A percentile compares a stretch with the other conserved stretches of the same genome.
phyloP scores from a whole-genome alignment of 2,113 vertebrate genomes.

The Panthera uncia region DNA sequence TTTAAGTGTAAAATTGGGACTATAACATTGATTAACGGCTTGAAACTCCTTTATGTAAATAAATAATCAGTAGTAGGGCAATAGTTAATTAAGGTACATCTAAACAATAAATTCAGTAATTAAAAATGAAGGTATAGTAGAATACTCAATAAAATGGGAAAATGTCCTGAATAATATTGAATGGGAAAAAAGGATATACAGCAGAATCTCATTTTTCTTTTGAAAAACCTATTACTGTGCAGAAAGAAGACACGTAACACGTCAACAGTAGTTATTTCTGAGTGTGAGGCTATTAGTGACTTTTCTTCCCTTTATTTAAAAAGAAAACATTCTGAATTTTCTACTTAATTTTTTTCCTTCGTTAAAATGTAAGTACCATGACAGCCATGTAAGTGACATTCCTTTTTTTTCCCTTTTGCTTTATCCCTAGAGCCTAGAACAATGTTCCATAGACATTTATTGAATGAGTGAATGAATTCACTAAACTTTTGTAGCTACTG shows the following conservation, averaged over 20 bases:
- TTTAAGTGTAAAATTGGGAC: neutral
- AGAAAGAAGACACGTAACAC: neutral
- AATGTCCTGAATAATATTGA: neutral
- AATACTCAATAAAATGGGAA: neutral
- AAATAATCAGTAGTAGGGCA: neutral
- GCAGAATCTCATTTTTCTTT: neutral
- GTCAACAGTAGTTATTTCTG: neutral
- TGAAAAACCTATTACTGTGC: neutral
- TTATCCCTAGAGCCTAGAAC: neutral
- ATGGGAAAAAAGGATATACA: neutral
- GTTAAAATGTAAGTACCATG: neutral
- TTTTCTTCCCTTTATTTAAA: neutral
- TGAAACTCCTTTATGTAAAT: neutral
- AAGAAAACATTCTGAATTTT: neutral
- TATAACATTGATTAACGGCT: neutral
- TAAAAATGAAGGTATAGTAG: neutral
- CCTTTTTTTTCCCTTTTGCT: neutral
- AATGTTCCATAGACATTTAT: neutral
- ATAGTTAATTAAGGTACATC: neutral
- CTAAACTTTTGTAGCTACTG: neutral
- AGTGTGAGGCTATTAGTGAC: neutral
- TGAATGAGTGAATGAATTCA: neutral
- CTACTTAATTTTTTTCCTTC: neutral
- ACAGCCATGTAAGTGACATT: too few species aligned
- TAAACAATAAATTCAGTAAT: neutral